Conservation (phyloP, 2,113 vertebrate species). For the Erinaceus europaeus region DNA sequence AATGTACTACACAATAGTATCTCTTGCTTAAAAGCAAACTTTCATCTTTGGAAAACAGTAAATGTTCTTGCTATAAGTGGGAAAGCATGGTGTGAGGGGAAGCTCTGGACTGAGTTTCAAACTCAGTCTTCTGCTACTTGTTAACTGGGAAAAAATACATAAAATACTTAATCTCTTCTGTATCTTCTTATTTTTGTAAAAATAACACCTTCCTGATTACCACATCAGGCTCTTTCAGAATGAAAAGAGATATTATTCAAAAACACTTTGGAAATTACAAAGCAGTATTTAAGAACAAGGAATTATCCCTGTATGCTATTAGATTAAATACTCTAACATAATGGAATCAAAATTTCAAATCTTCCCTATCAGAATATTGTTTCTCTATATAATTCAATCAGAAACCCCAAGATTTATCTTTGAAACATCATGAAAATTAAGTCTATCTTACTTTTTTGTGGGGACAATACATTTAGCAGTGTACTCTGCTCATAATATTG, state of each 20-base stretch:
- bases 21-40: not conserved
- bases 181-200: constrained; percentile 36
- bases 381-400: not conserved
- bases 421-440: not conserved
- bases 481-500: not conserved
- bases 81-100: not conserved
- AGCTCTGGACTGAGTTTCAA: not conserved
- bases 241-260: constrained; percentile 25
- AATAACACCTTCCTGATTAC: not conserved
- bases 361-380: not conserved
- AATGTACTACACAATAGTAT: not conserved
- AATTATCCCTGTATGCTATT: not conserved
- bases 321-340: not conserved
- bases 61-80: not conserved
- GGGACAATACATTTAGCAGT: not conserved
- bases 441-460: not conserved
- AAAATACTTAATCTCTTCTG: constrained; percentile 19
- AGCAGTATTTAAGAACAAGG: not conserved
- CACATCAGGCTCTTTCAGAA: constrained; percentile 13
- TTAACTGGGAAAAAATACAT: not conserved
- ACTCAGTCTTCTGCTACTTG: not conserved
- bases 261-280: constrained; percentile 20
- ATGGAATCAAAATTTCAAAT: constrained; percentile 31
- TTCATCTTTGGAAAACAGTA: not conserved
- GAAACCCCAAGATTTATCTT: not conserved